Percentiles rank a stretch among this genome's conserved stretches.
Conservation (phyloP, 2,888 invertebrate species). For the Myopa testacea region DNA sequence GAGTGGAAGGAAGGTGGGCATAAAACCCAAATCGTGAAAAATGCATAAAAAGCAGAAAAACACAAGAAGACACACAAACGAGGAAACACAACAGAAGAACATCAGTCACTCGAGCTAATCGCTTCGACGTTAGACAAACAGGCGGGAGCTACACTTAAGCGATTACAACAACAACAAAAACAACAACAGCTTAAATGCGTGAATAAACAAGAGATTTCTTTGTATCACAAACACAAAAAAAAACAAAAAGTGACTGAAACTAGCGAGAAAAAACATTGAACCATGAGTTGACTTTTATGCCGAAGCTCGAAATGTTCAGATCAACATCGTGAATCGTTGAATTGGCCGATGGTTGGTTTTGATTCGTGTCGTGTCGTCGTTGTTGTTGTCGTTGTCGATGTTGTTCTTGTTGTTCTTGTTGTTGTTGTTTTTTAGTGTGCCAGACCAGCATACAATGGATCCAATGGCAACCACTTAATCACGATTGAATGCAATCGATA, state of each 20-base stretch:
- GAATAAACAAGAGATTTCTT: conserved; percentile 39
- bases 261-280: conserved; percentile 10
- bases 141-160: conserved; percentile 49
- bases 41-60: neutral
- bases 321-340: conserved; percentile 59
- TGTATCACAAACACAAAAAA: neutral
- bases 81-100: conserved; percentile 29
- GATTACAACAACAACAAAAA: conserved; percentile 26
- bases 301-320: conserved; percentile 52
- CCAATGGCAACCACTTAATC: conserved; percentile 65
- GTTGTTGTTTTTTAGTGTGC: conserved; percentile 12
- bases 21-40: neutral
- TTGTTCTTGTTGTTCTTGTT: conserved; percentile 2
- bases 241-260: neutral
- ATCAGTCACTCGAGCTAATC: conserved; percentile 45
- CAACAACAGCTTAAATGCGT: conserved; percentile 27
- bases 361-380: conserved; percentile 39
- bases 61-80: neutral
- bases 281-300: conserved; percentile 39
- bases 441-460: conserved; percentile 29
- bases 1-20: neutral
- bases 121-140: conserved; percentile 53
- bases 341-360: conserved; percentile 64
- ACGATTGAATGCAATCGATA: conserved; percentile 65
- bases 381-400: neutral